A percentile compares a stretch with the other conserved stretches of the same genome.
Conservation (phyloP, 2,113 vertebrate species). For the Nycticebus coucang region DNA sequence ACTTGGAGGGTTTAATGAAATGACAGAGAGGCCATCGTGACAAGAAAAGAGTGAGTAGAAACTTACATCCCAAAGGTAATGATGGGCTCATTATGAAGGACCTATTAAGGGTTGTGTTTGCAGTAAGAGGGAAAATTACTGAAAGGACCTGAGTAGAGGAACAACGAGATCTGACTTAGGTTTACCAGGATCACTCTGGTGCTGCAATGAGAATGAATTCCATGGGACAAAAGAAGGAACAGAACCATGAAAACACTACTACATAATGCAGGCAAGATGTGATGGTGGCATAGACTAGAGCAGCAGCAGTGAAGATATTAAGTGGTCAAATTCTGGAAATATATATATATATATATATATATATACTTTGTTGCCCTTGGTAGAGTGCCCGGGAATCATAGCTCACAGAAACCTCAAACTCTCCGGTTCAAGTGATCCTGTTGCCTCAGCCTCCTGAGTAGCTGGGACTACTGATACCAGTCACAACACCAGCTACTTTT, state of each 20-base stretch:
- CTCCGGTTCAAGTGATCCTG: too few relatives aligned
- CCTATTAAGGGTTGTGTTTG: background rate
- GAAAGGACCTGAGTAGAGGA: background rate
- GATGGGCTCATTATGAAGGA: background rate
- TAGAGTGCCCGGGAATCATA: too few relatives aligned
- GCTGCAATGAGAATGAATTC: background rate
- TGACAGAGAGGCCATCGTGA: background rate
- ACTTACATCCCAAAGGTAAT: background rate
- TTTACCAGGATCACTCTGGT: background rate
- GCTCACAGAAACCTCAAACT: too few relatives aligned
- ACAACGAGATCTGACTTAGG: background rate
- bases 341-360: too few relatives aligned
- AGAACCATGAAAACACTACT: too few relatives aligned
- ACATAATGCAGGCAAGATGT: accelerated
- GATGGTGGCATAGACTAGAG: background rate
- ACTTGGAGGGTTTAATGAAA: background rate
- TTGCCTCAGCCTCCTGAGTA: too few relatives aligned
- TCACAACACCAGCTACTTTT: too few relatives aligned
- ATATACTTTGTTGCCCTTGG: too few relatives aligned
- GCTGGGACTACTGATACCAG: too few relatives aligned
- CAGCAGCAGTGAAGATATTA: too few relatives aligned
- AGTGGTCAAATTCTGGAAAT: background rate
- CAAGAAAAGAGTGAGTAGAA: background rate
- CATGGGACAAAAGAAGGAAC: background rate
- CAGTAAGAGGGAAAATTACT: background rate